These are phyloP conservation scores for Notechis scutatus DNA, from an alignment of 2,113 vertebrate genomes.

Conservation along the genomic window DNA sequence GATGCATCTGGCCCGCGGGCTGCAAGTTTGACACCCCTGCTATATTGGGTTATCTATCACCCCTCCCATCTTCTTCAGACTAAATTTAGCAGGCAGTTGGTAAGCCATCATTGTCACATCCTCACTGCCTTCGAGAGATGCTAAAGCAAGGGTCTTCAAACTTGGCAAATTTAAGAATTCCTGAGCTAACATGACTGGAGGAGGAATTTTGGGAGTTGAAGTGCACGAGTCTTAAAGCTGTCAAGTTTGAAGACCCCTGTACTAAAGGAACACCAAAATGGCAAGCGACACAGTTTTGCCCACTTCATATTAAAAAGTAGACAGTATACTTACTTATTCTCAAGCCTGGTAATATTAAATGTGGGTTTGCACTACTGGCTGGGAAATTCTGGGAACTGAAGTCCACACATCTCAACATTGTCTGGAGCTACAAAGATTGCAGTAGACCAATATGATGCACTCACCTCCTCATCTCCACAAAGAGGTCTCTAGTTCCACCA, in stretches of 20 bases:
- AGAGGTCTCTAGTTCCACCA: neutral
- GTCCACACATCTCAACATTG: neutral
- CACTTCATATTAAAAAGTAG: neutral
- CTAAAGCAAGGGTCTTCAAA: no score
- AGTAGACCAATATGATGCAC: neutral
- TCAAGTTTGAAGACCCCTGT: no score
- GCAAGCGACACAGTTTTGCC: neutral
- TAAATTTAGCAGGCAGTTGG: neutral
- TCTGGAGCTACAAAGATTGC: neutral
- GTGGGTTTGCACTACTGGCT: neutral
- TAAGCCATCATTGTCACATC: neutral
- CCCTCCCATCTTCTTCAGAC: neutral
- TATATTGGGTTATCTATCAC: neutral
- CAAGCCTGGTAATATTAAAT: neutral
- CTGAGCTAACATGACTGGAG: no score
- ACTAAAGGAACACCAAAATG: neutral
- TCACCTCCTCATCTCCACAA: neutral
- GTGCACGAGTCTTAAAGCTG: no score
- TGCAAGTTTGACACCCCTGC: neutral
- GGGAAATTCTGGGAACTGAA: neutral
- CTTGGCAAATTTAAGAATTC: no score
- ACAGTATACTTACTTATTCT: neutral
- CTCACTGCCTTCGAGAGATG: neutral
- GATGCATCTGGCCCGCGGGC: no score
- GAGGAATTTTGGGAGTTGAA: no score